A percentile compares a stretch with the other conserved stretches of the same genome.
phyloP scores from a whole-genome alignment of 2,888 invertebrate species.

The Stenodera caucasica region DNA sequence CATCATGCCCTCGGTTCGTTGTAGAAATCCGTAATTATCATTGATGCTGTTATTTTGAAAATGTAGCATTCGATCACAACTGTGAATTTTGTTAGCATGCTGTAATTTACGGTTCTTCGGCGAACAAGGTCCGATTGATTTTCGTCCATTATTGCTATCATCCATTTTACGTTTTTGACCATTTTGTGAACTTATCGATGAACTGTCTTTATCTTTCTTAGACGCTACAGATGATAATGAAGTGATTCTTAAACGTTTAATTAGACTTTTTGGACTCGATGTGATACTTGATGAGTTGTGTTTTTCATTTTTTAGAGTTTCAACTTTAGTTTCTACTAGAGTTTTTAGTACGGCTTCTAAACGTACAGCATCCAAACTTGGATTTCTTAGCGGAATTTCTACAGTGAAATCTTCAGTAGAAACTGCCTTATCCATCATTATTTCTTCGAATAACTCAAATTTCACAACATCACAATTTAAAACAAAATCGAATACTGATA shows the following conservation, averaged over 20 bases:
- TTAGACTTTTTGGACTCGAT: slow-evolving; percentile 52
- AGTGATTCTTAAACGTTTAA: slow-evolving; percentile 44
- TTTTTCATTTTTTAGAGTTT: slow-evolving; percentile 61
- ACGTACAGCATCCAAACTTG: slow-evolving; percentile 61
- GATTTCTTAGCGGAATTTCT: slow-evolving; percentile 32
- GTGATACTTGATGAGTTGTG: slow-evolving; percentile 51
- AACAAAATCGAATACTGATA: not conserved
- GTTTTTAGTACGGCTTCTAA: slow-evolving; percentile 71
- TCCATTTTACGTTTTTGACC: not conserved
- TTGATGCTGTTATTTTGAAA: slow-evolving; percentile 31
- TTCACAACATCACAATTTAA: not conserved
- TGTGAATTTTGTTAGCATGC: slow-evolving; percentile 16
- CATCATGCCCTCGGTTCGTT: not conserved
- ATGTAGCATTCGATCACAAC: slow-evolving; percentile 28
- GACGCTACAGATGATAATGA: slow-evolving; percentile 31
- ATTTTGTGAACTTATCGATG: not conserved
- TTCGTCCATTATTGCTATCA: too few relatives aligned
- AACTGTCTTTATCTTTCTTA: slow-evolving; percentile 19
- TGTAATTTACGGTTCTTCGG: slow-evolving; percentile 2
- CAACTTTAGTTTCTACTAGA: slow-evolving; percentile 71
- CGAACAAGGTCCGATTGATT: slow-evolving; percentile 2
- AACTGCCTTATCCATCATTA: slow-evolving; percentile 68
- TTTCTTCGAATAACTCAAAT: not conserved
- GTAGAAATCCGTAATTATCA: slow-evolving; percentile 13
- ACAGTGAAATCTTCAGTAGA: slow-evolving; percentile 64